These are phyloP conservation scores for Eudemis profundana DNA, from an alignment of 2,888 invertebrate genomes.

Conservation along the genomic window DNA sequence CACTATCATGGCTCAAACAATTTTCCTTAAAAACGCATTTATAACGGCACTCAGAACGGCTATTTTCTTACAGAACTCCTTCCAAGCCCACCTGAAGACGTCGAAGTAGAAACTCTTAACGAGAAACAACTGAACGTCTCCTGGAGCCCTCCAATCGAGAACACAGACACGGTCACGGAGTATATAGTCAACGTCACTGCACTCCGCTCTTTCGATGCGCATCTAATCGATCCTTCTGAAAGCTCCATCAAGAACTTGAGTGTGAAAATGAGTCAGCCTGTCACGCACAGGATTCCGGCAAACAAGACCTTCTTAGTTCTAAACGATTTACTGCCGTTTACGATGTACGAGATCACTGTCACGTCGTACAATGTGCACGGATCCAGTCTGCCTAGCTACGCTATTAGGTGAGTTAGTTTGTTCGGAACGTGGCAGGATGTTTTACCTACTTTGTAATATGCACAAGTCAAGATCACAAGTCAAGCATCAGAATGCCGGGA, in stretches of 20 bases:
- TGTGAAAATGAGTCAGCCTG: slow-evolving; percentile 57
- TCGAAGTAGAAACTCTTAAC: slow-evolving; percentile 89
- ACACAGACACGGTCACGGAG: slow-evolving; percentile 87
- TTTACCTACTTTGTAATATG: neutral
- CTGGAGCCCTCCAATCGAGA: slow-evolving; percentile 88
- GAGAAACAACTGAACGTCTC: slow-evolving; percentile 89
- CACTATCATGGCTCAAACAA: too few relatives aligned
- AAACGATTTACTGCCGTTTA: slow-evolving; percentile 89
- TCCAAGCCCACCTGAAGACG: slow-evolving; percentile 90
- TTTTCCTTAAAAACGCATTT: slow-evolving; percentile 7
- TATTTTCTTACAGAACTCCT: slow-evolving; percentile 88
- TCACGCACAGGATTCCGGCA: slow-evolving; percentile 84
- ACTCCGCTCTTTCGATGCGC: slow-evolving; percentile 88
- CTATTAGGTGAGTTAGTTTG: slow-evolving; percentile 82
- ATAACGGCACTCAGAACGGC: slow-evolving; percentile 23
- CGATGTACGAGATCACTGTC: slow-evolving; percentile 93
- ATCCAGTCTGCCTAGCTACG: slow-evolving; percentile 90
- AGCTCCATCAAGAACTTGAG: slow-evolving; percentile 66
- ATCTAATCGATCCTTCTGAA: slow-evolving; percentile 80
- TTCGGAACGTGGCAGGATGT: neutral
- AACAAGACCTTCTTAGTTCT: slow-evolving; percentile 86
- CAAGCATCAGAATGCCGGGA: too few relatives aligned
- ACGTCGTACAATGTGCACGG: slow-evolving; percentile 90
- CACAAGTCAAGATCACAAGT: too few relatives aligned
- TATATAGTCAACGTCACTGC: slow-evolving; percentile 90